These are phyloP conservation scores for Pyrochroa serraticornis DNA, from an alignment of 2,888 invertebrate species.

Conservation along the genomic window DNA sequence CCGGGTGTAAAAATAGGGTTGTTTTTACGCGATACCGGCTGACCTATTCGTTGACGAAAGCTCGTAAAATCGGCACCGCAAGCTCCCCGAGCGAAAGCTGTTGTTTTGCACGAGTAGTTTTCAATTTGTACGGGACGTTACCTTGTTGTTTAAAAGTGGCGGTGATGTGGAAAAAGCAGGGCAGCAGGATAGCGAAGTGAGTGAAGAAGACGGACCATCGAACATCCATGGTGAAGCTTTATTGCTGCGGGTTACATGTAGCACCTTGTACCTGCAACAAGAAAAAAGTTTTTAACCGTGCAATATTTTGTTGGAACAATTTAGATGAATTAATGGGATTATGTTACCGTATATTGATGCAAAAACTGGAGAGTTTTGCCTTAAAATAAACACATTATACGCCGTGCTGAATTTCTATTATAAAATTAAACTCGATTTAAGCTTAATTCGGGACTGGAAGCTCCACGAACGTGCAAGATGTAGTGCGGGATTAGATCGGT, in stretches of 20 bases:
- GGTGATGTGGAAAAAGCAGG: slow-evolving; percentile 50
- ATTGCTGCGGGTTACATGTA: slow-evolving; percentile 53
- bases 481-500: slow-evolving; percentile 2
- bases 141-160: slow-evolving; percentile 55
- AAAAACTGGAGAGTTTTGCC: slow-evolving; percentile 28
- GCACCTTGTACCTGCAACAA: slow-evolving; percentile 51
- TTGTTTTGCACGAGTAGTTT: slow-evolving; percentile 23
- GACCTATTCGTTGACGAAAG: no score
- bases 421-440: slow-evolving; percentile 33
- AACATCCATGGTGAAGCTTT: slow-evolving; percentile 53
- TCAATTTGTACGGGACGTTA: slow-evolving; percentile 36
- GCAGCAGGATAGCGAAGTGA: slow-evolving; percentile 49
- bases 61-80: no score
- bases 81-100: slow-evolving; percentile 14
- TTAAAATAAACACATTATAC: slow-evolving; percentile 39
- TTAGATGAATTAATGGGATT: slow-evolving; percentile 21
- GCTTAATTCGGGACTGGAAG: neutral
- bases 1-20: neutral
- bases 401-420: slow-evolving; percentile 38
- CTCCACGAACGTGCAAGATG: slow-evolving; percentile 12
- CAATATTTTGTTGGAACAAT: slow-evolving; percentile 26
- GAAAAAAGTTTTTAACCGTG: slow-evolving; percentile 26
- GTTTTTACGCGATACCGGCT: neutral
- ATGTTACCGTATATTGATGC: slow-evolving; percentile 2
- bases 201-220: slow-evolving; percentile 54